Base-by-base conservation (phyloP, 2,113 vertebrate species). In the Nannobrachium achirus region DNA sequence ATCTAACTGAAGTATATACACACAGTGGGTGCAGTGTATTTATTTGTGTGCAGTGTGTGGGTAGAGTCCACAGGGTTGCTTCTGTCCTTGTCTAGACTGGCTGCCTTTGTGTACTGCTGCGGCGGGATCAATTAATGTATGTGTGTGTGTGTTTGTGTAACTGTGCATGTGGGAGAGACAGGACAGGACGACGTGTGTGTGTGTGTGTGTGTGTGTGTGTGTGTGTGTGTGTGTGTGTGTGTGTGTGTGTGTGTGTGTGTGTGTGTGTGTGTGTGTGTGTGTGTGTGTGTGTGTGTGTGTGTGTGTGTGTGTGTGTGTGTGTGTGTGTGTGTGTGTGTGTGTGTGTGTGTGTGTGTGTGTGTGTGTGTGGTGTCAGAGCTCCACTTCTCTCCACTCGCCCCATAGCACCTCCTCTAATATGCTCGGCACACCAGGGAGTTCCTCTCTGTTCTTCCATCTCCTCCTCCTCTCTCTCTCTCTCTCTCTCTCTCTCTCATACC, bases 81-180 rank as follows among this genome's bases (percentile, higher is more conserved):
- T 77, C 69, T 73, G 25, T 33, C 66, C 69, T 7, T 62, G 80
- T 81, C 58, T 53, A 20, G 69, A 59, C 69, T 81, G 69, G 66
- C 83, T 70, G 75, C 62, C 14, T 45, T 52, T 66, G 71, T 78
- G 50, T 73, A n/a, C n/a, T n/a, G 79, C 79, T 89, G 86, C 88
- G 81, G 68, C 65, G 80, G 85, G 88, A 88, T 88, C 85, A 88
- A 88, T 89, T 89, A 85, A 51, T 51, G 49, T 51, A 16, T 51
- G 49, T 51, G 49, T 51, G 49, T 51, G 77, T 75, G 84, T 83
- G 56, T 80, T 73, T 1, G 4, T 51, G 52, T 10, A 10, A 19
- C 16, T 53, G 51, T 20, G 13, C 15, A n/a, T 50, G 48, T 50
- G 18, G 25, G 25, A 33, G 25, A 5, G 25, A 33, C 25, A 33